Base-by-base conservation (phyloP, 2,888 invertebrate species). In the Apamea epomidion region DNA sequence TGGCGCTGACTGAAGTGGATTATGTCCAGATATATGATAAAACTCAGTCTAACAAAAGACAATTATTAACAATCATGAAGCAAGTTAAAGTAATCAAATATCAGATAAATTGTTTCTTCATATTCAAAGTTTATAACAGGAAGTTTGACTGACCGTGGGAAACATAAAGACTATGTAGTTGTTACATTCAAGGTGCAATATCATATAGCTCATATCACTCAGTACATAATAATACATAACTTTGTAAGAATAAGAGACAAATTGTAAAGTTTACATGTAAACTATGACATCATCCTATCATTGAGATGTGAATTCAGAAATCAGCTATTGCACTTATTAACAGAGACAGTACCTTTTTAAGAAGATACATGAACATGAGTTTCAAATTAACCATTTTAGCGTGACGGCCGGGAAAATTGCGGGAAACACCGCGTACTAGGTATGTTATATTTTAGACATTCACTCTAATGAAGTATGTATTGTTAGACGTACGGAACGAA, bases 211-310 rank as follows among this genome's bases (percentile, higher is more conserved):
- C 60, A 67, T 83, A 74, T 0, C 29, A 54, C 58, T 76, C 60
- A 74, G 64, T 71, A 72, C 80, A 62, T 68, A 75, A 74, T 70
- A 77, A 82, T 77, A 76, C 70, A 69, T 87, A 72, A 73, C 48
- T 86, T 82, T 67, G 72, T 74, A 68, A 85, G 75, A 81, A 80
- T 79, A 82, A 54, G 64, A 77, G 42, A 74, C 77, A 76, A 88
- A 75, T 76, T 76, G 74, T 80, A 62, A 77, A 82, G 76, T 78
- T 87, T 64, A 76, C 62, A 77, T 88, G 73, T 78, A 75, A 81
- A 85, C 78, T 85, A 85, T 88, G 85, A 85, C 85, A 88, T 85
- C 85, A 85, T 88, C 75, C 62, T 85, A 81, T 73, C 88, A 81
- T 75, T 85, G 75, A 75, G 42, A 75, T 70, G 85, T 88, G 77